Conservation (phyloP, 2,797 vertebrate genomes). For the Muscicapa comitata region DNA sequence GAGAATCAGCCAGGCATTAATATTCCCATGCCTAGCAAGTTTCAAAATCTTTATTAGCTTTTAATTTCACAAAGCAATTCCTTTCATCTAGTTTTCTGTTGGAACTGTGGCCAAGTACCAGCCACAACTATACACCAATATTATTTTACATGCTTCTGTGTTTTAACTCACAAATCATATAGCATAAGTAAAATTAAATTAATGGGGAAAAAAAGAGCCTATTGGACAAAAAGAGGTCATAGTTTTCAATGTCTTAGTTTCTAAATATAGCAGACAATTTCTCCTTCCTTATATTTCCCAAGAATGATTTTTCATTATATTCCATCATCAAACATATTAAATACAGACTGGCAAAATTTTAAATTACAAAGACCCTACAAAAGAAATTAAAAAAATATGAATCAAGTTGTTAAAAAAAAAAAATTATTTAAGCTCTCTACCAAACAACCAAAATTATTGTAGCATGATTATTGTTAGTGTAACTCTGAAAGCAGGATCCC, state of each 20-base stretch:
- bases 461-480: background rate
- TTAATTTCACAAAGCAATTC: constrained; percentile 19
- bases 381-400: background rate
- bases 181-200: background rate
- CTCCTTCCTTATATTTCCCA: background rate
- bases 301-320: background rate
- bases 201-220: background rate
- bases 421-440: background rate
- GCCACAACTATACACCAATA: background rate
- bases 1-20: constrained; percentile 6
- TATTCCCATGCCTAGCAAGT: background rate
- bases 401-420: background rate
- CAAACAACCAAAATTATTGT: background rate
- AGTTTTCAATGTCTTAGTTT: background rate
- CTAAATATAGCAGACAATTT: background rate
- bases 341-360: background rate
- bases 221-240: background rate
- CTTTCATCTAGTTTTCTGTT: constrained; percentile 32
- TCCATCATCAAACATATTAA: background rate
- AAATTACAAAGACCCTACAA: background rate
- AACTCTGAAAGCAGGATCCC: background rate
- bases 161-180: background rate
- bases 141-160: background rate
- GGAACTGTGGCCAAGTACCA: constrained; percentile 22
- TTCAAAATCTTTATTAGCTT: background rate